Conservation (phyloP, 1,140 invertebrate species). For the Centruroides vittatus region DNA sequence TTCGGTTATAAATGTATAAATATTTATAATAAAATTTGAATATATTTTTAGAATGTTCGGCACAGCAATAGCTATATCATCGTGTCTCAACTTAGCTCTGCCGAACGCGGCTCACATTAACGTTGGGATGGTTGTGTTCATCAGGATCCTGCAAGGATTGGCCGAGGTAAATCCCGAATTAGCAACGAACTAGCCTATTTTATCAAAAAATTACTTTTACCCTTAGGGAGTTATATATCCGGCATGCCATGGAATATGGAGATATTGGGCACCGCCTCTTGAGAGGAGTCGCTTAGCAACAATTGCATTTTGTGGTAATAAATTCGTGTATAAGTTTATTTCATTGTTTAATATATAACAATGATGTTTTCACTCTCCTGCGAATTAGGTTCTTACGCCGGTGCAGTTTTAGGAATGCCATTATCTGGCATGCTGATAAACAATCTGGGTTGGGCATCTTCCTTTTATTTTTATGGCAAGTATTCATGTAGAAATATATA, state of each 20-base stretch:
- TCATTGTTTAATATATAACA: neutral
- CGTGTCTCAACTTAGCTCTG: conserved; percentile 83
- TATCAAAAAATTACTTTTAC: neutral
- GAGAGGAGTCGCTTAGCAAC: conserved; percentile 93
- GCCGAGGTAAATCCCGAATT: conserved; percentile 64
- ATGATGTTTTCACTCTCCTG: neutral
- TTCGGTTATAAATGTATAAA: neutral
- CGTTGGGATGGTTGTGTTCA: conserved; percentile 61
- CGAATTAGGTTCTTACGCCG: conserved; percentile 76
- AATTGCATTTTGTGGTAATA: conserved; percentile 72
- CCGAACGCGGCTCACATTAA: conserved; percentile 72
- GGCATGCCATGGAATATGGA: conserved; percentile 97
- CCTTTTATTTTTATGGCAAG: conserved; percentile 94
- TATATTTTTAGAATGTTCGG: conserved; percentile 63
- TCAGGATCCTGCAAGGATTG: conserved; percentile 87
- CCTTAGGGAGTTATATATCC: conserved; percentile 95
- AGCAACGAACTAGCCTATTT: neutral
- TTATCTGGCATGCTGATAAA: conserved; percentile 81
- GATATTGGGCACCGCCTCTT: conserved; percentile 96
- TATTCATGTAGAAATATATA: neutral
- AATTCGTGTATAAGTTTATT: neutral
- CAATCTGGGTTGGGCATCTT: conserved; percentile 78
- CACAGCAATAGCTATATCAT: conserved; percentile 77
- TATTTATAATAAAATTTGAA: neutral
- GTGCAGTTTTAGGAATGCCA: conserved; percentile 85